Base-by-base conservation (phyloP, 2,113 vertebrate genomes). In the Istiophorus platypterus region DNA sequence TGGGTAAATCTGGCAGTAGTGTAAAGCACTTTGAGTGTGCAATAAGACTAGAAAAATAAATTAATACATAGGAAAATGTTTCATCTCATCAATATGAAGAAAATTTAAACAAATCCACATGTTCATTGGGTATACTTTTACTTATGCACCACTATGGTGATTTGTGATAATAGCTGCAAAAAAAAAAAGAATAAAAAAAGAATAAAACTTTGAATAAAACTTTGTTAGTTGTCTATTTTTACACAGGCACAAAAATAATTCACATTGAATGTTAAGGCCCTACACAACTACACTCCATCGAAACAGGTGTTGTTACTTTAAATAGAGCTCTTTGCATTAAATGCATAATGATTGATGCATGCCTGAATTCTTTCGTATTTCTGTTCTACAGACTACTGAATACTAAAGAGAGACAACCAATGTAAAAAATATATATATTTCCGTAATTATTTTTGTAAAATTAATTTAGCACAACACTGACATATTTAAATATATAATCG, bases 81-180 rank as follows among this genome's bases (percentile, higher is more conserved):
- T 45, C 26, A 24, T 6, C 18, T 20, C 6, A 24, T n/a, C 42
- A 45, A 45, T 45, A 18, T 18, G 27, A 18, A 15, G 8, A 49
- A 14, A 68, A 37, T 11, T 11, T 29, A 24, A 51, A 42, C 17
- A 62, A 54, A 54, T 51, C 1, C 45, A 17, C 34, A 20, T n/a
- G 20, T 37, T 54, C 61, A 42, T 5, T 10, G 12, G n/a, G 5
- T 13, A 5, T 47, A 56, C 26, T 68, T 34, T 42, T 9, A 31
- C 49, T 8, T 15, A 56, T 27, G 34, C 17, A 42, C 42, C 24
- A 61, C 26, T 27, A 29, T 72, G 24, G 64, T 7, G 11, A 74
- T 69, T 54, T 27, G 27, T 20, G 12, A 45, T 34, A 77, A 82
- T 34, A 49, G 27, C 49, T 49, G 34, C 12, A 71, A 42, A 61